These are phyloP conservation scores for Trichopoda pennipes DNA, from an alignment of 2,888 invertebrate species.

Conservation along the genomic window DNA sequence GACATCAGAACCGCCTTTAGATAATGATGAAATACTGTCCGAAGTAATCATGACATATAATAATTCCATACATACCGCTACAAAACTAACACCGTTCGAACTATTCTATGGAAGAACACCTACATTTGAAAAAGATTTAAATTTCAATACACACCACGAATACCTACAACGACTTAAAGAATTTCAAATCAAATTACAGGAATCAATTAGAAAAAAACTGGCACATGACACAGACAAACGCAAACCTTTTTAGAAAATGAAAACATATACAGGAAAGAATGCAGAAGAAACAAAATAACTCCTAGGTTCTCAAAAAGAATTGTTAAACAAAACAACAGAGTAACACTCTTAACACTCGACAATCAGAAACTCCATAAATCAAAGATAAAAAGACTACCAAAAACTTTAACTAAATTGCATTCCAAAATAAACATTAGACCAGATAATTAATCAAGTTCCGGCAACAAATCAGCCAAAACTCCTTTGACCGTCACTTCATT, in stretches of 20 bases:
- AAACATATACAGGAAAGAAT: slow-evolving; percentile 36
- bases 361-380: slow-evolving; percentile 49
- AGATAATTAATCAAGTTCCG: no score
- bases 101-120: slow-evolving; percentile 23
- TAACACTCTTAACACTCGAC: slow-evolving; percentile 7
- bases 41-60: slow-evolving; percentile 53
- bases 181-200: slow-evolving; percentile 25
- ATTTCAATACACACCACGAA: slow-evolving; percentile 30
- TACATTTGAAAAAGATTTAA: slow-evolving; percentile 40
- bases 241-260: slow-evolving; percentile 11
- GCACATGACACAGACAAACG: slow-evolving; percentile 18
- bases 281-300: slow-evolving; percentile 32
- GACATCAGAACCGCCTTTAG: slow-evolving; percentile 10
- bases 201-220: slow-evolving; percentile 35
- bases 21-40: slow-evolving; percentile 45
- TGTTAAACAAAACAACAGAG: slow-evolving; percentile 28
- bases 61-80: slow-evolving; percentile 52
- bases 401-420: no score
- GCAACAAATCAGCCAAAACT: no score
- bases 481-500: no score
- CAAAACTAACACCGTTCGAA: slow-evolving; percentile 52
- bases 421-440: no score
- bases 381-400: slow-evolving; percentile 45
- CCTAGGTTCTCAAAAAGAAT: slow-evolving; percentile 42
- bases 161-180: slow-evolving; percentile 38